A percentile compares a stretch with the other conserved stretches of the same genome.
Evolutionary conservation across 1,140 invertebrate species (phyloP).

Genomic region (Lucilia sericata): DNA sequence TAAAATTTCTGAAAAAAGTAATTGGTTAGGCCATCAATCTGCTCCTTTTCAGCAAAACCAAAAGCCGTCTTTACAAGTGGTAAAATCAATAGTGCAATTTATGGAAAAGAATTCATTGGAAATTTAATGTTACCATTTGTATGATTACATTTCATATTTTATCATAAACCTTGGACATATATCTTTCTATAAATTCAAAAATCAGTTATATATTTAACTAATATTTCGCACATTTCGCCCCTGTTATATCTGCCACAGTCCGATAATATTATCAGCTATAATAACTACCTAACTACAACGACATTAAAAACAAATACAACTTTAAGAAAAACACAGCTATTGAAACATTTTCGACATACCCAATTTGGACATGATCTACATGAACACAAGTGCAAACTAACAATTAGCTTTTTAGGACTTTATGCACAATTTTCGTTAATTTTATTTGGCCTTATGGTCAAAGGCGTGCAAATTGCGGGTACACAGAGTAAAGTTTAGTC

Average conservation of each 20-base stretch:
- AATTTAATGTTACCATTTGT: no score
- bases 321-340: constrained; percentile 2
- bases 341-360: constrained; percentile 32
- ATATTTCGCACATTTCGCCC: neutral
- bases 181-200: no score
- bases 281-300: constrained; percentile 3
- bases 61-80: no score
- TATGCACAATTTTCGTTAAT: constrained; percentile 44
- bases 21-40: no score
- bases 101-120: no score
- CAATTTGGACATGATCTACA: constrained; percentile 41
- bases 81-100: no score
- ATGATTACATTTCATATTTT: no score
- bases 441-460: constrained; percentile 43
- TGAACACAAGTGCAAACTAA: constrained; percentile 40
- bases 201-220: no score
- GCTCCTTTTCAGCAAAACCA: no score
- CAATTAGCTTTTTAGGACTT: constrained; percentile 43
- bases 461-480: constrained; percentile 42
- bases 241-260: neutral
- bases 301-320: neutral
- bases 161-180: no score
- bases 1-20: no score
- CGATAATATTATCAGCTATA: neutral
- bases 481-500: constrained; percentile 27